Base-by-base conservation (phyloP, 2,113 vertebrate species). In the Tachycineta bicolor region DNA sequence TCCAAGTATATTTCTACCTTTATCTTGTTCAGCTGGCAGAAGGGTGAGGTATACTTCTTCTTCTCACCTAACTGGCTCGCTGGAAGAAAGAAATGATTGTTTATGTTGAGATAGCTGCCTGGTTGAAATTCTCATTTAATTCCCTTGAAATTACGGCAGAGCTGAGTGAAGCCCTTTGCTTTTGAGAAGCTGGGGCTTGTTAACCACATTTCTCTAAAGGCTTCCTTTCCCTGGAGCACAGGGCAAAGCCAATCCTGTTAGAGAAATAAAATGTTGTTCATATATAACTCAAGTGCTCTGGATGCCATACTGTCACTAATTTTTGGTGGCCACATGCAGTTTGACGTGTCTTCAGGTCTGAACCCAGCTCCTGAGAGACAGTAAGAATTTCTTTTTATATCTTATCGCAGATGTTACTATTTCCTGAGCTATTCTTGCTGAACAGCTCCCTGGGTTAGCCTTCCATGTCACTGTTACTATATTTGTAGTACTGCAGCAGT, bases 341-440 rank as follows among this genome's bases (percentile, higher is more conserved):
- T 65, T 76, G 59, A 77, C 2, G 0, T 64, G n/a, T 68, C 86
- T 86, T 69, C 43, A 90, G 63, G 68, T 88, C 69, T 92, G 79
- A 89, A 68, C 52, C 56, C 64, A 74, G 52, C 47, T 63, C 84
- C 56, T 9, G 7, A 81, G 50, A 94, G 56, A 52, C 64, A 55
- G 46, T 18, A 78, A 84, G 78, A 69, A 82, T 73, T 79, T 90
- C 56, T 84, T 85, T 81, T 90, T 28, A 70, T 60, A 52, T 68
- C 87, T 92, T 92, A 87, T 46, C 56, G 3, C 52, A 95, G 89
- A 86, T 64, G 41, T 83, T 96, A 55, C 87, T 91, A 64, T 84
- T 92, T 94, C 80, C 87, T 93, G 83, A 84, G 53, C 69, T 31
- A 21, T 44, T 89, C 83, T 76, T 75, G 74, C 87, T 58, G 83